These are phyloP conservation scores for Parambassis ranga DNA, from an alignment of 2,797 vertebrate genomes.

Conservation along the genomic window DNA sequence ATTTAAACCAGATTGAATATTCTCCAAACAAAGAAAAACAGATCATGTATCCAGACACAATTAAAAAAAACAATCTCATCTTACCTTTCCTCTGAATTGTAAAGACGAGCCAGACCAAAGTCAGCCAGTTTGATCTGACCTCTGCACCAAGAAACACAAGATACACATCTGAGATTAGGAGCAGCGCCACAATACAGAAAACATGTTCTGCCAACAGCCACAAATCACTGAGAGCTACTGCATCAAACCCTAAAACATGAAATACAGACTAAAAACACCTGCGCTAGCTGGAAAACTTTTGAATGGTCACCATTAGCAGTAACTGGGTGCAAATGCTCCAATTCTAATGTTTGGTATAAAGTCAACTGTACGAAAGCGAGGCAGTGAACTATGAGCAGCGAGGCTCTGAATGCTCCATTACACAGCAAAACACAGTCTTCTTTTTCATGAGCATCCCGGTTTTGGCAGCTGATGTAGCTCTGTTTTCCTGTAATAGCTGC, in stretches of 20 bases:
- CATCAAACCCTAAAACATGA: background rate
- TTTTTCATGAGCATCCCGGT: background rate
- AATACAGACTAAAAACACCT: background rate
- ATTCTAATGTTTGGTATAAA: conserved; percentile 1
- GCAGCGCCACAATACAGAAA: background rate
- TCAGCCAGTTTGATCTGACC: conserved; percentile 98
- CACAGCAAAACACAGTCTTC: background rate
- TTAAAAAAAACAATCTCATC: conserved; percentile 13
- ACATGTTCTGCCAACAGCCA: background rate
- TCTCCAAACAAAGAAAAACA: background rate
- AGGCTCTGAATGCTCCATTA: background rate
- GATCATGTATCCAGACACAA: background rate
- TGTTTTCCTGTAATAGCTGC: background rate
- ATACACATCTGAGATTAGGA: background rate
- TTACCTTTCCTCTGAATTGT: conserved; percentile 98
- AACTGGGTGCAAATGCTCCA: background rate
- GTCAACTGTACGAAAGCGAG: background rate
- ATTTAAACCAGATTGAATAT: background rate
- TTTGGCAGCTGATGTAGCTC: background rate
- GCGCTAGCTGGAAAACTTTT: too few relatives aligned
- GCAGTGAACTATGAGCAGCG: background rate
- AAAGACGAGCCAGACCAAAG: conserved; percentile 96
- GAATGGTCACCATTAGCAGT: background rate
- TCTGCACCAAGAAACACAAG: conserved; percentile 69
- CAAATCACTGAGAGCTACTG: background rate